phyloP scores from a whole-genome alignment of 1,140 invertebrate species.

The Schlechtendalia chinensis region DNA sequence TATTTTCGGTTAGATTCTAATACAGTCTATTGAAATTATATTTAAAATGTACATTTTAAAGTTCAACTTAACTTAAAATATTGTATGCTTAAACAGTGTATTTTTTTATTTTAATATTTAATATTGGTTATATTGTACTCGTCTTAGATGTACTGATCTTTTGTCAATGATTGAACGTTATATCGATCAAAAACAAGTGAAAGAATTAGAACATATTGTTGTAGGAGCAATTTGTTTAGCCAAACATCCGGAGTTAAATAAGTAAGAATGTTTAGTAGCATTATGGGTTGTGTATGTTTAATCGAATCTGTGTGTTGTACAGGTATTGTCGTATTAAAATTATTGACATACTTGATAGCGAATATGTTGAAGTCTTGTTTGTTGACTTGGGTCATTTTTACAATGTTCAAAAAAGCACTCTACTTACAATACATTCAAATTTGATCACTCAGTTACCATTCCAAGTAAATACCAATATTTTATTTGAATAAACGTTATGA shows the following conservation, averaged over 20 bases:
- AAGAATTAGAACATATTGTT: conserved; percentile 12
- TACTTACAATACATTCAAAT: conserved; percentile 15
- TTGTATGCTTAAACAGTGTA: too few relatives aligned
- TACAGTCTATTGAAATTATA: too few relatives aligned
- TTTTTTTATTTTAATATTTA: background rate
- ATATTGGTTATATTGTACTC: background rate
- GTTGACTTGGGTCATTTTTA: background rate
- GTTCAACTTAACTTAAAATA: too few relatives aligned
- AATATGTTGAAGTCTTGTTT: conserved; percentile 23
- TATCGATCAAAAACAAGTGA: background rate
- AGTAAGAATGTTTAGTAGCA: background rate
- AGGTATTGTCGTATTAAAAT: conserved; percentile 4
- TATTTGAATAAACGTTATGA: background rate
- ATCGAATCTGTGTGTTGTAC: background rate
- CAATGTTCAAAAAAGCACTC: background rate
- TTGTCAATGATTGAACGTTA: background rate
- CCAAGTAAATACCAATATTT: conserved; percentile 24
- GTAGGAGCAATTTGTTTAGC: conserved; percentile 34
- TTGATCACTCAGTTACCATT: conserved; percentile 38
- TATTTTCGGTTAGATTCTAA: too few relatives aligned
- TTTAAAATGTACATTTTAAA: too few relatives aligned
- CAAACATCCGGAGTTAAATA: background rate
- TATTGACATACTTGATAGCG: background rate
- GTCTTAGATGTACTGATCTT: background rate
- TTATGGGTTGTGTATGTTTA: background rate